phyloP scores from a whole-genome alignment of 2,797 vertebrate species.

The Sebastes steindachneri region DNA sequence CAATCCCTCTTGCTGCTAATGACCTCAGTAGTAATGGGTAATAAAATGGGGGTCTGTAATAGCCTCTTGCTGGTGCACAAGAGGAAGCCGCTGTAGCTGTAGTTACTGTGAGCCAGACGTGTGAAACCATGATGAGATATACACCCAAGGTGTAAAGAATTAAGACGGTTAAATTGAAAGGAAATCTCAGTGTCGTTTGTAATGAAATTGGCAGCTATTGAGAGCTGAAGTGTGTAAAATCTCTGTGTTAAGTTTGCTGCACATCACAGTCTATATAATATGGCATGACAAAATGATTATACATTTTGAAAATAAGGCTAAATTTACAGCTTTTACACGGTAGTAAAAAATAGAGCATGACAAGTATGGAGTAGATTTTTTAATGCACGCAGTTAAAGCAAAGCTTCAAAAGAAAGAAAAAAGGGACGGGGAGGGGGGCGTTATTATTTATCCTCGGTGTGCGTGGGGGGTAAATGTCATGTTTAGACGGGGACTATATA shows the following conservation, averaged over 20 bases:
- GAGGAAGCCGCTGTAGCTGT: constrained; percentile 82
- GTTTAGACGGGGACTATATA: constrained; percentile 38
- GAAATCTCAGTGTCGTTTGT: constrained; percentile 37
- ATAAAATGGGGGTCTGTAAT: constrained; percentile 96
- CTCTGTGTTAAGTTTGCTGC: constrained; percentile 31
- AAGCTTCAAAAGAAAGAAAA: constrained; percentile 10
- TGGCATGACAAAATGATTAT: constrained; percentile 54
- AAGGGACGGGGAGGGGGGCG: not conserved
- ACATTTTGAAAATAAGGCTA: constrained; percentile 48
- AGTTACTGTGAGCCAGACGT: constrained; percentile 68
- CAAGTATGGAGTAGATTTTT: constrained; percentile 51
- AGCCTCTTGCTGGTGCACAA: constrained; percentile 86
- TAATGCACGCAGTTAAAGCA: constrained; percentile 41
- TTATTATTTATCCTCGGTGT: constrained; percentile 53
- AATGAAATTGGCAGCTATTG: constrained; percentile 47
- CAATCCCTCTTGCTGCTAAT: constrained; percentile 99
- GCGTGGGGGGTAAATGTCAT: constrained; percentile 32
- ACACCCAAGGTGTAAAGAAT: constrained; percentile 62
- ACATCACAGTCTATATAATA: constrained; percentile 32
- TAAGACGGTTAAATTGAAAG: constrained; percentile 42
- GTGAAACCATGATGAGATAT: constrained; percentile 60
- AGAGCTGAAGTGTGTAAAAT: constrained; percentile 42
- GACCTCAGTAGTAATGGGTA: constrained; percentile 99
- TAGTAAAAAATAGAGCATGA: constrained; percentile 56
- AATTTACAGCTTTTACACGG: constrained; percentile 52